Conservation (phyloP, 2,888 invertebrate species). For the Leistus spinibarbis region DNA sequence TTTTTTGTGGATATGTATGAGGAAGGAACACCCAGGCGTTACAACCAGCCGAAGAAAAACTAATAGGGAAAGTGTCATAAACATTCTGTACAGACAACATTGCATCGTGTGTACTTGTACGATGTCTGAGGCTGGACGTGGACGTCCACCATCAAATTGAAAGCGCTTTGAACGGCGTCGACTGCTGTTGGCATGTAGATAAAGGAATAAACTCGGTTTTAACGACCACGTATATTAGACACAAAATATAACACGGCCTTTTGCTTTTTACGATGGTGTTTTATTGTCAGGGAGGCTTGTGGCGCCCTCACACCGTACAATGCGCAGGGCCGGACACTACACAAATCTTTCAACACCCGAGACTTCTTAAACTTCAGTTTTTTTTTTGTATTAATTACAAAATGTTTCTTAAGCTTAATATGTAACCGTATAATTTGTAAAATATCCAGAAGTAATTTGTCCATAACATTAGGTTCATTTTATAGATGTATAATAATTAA, state of each 20-base stretch:
- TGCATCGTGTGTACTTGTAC: not conserved
- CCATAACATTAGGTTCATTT: no score
- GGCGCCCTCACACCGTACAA: conserved; percentile 36
- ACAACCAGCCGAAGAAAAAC: not conserved
- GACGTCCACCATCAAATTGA: conserved; percentile 47
- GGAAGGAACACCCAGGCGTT: not conserved
- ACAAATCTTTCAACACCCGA: not conserved
- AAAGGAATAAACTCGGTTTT: conserved; percentile 52
- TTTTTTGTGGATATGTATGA: not conserved
- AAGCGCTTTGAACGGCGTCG: conserved; percentile 36
- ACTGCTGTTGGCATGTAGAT: conserved; percentile 53
- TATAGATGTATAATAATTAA: no score
- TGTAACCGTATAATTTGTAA: no score
- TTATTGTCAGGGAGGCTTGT: conserved; percentile 46
- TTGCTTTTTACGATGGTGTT: conserved; percentile 43
- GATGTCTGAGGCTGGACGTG: conserved; percentile 46
- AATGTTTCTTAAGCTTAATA: no score
- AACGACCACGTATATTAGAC: conserved; percentile 53
- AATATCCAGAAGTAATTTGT: no score
- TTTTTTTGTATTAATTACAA: no score
- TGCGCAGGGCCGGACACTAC: conserved; percentile 27
- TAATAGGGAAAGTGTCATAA: not conserved
- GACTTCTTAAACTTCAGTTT: no score
- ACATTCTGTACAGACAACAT: not conserved
- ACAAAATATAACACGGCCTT: conserved; percentile 51